Percentiles rank a stretch among this genome's conserved stretches.
Evolutionary conservation across 1,140 invertebrate genomes (phyloP).

Genomic region (Chelonus insularis): DNA sequence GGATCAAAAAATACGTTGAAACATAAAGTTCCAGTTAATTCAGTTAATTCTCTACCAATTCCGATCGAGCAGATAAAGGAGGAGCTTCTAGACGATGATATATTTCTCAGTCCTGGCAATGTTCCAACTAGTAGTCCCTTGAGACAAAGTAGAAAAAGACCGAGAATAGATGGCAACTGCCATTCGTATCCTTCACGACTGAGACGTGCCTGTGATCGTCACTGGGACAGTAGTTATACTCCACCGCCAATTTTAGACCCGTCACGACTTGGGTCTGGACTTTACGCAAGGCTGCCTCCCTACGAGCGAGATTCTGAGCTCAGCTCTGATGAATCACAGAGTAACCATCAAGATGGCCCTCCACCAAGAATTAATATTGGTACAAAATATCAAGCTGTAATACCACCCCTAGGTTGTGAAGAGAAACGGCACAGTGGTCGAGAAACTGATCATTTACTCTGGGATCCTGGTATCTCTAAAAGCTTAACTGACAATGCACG

Average conservation of each 20-base stretch:
- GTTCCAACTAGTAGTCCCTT: slow-evolving; percentile 67
- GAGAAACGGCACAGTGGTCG: slow-evolving; percentile 53
- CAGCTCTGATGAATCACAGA: slow-evolving; percentile 56
- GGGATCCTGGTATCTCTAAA: slow-evolving; percentile 80
- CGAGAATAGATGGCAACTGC: slow-evolving; percentile 64
- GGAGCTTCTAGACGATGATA: slow-evolving; percentile 65
- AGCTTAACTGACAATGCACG: slow-evolving; percentile 75
- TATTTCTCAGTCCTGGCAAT: slow-evolving; percentile 77
- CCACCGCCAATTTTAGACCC: slow-evolving; percentile 92
- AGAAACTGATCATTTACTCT: slow-evolving; percentile 74
- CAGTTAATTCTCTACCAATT: slow-evolving; percentile 42
- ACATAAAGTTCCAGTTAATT: neutral
- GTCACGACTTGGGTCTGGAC: slow-evolving; percentile 79
- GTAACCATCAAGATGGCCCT: slow-evolving; percentile 50
- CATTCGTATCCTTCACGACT: slow-evolving; percentile 64
- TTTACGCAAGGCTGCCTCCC: slow-evolving; percentile 70
- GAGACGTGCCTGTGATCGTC: slow-evolving; percentile 62
- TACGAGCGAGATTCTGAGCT: slow-evolving; percentile 54
- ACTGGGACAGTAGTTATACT: slow-evolving; percentile 75
- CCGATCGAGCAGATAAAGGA: slow-evolving; percentile 61
- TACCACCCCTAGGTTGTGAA: slow-evolving; percentile 67
- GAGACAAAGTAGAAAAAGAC: slow-evolving; percentile 66
- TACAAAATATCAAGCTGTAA: slow-evolving; percentile 81
- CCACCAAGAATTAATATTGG: slow-evolving; percentile 85
- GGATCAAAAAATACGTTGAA: neutral